A percentile compares a stretch with the other conserved stretches of the same genome.
These are phyloP conservation scores for Lepetodrilus schrolli DNA, from an alignment of 2,888 invertebrate species.

Conservation along the genomic window DNA sequence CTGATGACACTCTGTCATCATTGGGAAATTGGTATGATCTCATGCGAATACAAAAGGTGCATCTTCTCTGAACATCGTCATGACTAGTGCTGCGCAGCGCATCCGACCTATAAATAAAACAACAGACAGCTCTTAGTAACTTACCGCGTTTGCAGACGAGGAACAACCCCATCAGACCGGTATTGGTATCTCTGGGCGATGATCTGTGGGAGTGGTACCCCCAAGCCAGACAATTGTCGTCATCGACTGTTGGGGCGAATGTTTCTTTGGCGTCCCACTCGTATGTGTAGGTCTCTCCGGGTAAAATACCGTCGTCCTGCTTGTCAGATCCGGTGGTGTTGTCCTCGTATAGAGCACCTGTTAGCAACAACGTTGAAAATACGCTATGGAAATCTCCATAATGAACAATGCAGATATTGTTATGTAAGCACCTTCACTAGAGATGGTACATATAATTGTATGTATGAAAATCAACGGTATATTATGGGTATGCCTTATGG, in stretches of 20 bases:
- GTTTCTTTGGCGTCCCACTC: constrained; percentile 32
- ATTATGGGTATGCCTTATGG: too few relatives aligned
- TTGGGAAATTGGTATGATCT: too few relatives aligned
- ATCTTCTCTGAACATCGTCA: too few relatives aligned
- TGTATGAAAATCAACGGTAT: not conserved
- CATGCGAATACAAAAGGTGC: too few relatives aligned
- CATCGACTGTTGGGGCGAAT: constrained; percentile 34
- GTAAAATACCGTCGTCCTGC: constrained; percentile 35
- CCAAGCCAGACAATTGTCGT: constrained; percentile 39
- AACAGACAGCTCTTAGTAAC: too few relatives aligned
- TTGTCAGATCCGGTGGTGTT: constrained; percentile 31
- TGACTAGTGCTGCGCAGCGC: too few relatives aligned
- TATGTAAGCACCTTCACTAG: too few relatives aligned
- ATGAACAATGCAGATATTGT: too few relatives aligned
- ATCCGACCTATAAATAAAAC: too few relatives aligned
- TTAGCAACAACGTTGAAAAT: too few relatives aligned
- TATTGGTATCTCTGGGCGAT: constrained; percentile 31
- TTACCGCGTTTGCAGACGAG: constrained; percentile 38
- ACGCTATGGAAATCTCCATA: too few relatives aligned
- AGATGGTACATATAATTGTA: not conserved
- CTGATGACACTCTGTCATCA: too few relatives aligned
- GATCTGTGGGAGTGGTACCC: constrained; percentile 38
- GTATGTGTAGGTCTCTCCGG: constrained; percentile 27
- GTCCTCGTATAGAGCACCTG: constrained; percentile 41
- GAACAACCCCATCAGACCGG: constrained; percentile 36